These are phyloP conservation scores for Deilephila porcellus DNA, from an alignment of 2,888 invertebrate genomes.

Conservation along the genomic window DNA sequence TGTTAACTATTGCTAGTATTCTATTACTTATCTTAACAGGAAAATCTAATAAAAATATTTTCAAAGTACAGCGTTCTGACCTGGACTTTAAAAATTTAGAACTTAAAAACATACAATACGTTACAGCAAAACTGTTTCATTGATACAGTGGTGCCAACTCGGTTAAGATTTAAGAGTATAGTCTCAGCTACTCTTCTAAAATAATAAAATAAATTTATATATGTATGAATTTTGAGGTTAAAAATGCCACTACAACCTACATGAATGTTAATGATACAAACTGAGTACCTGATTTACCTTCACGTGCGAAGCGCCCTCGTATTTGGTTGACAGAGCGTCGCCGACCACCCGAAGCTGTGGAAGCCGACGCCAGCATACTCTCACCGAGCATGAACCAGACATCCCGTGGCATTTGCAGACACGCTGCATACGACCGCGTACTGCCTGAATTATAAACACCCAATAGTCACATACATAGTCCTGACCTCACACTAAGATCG, in stretches of 20 bases:
- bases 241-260: neutral
- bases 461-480: neutral
- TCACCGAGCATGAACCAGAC: slow-evolving; percentile 95
- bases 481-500: too few relatives aligned
- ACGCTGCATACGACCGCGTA: slow-evolving; percentile 91
- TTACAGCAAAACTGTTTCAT: too few relatives aligned
- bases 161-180: too few relatives aligned
- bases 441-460: slow-evolving; percentile 75
- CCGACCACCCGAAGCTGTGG: slow-evolving; percentile 91
- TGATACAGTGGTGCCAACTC: too few relatives aligned
- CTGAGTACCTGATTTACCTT: slow-evolving; percentile 69
- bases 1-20: too few relatives aligned
- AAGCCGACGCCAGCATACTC: slow-evolving; percentile 95
- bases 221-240: neutral
- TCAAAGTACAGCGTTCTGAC: too few relatives aligned
- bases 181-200: too few relatives aligned
- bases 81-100: too few relatives aligned
- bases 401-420: slow-evolving; percentile 98
- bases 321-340: slow-evolving; percentile 90
- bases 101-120: too few relatives aligned
- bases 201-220: too few relatives aligned
- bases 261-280: slow-evolving; percentile 3
- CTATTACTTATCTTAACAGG: too few relatives aligned
- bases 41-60: too few relatives aligned
- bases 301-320: slow-evolving; percentile 95